phyloP scores from a whole-genome alignment of 2,113 vertebrate genomes.

The Theristicus caerulescens region DNA sequence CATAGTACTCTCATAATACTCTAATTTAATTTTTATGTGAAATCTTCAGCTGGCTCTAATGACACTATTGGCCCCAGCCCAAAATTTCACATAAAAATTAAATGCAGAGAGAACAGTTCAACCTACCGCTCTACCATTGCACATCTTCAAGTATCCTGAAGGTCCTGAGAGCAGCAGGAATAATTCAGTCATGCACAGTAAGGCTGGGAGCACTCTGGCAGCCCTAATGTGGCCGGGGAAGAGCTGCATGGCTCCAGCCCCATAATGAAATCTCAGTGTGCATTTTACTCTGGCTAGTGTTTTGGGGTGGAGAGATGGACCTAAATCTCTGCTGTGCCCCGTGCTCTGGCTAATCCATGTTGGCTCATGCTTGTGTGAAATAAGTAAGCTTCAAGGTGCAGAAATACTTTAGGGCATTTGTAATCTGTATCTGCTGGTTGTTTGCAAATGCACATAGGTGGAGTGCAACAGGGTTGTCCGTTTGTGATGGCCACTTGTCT shows the following conservation, averaged over 20 bases:
- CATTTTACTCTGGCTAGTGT: background rate
- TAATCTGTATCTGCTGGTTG: background rate
- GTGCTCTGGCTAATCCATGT: background rate
- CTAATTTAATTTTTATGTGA: background rate
- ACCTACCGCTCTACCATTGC: background rate
- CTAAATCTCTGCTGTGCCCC: background rate
- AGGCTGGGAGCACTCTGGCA: background rate
- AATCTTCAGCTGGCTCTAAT: background rate
- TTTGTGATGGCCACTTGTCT: accelerated
- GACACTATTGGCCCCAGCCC: background rate
- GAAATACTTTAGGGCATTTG: background rate
- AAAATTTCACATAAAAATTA: background rate
- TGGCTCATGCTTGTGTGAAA: background rate
- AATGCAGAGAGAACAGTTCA: background rate
- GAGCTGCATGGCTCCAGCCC: accelerated
- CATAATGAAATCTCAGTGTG: background rate
- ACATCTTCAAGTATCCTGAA: background rate
- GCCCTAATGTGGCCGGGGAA: background rate
- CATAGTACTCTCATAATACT: background rate
- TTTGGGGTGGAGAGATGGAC: background rate
- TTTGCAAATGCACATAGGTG: background rate
- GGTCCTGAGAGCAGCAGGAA: background rate
- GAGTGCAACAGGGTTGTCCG: accelerated
- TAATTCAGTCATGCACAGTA: background rate
- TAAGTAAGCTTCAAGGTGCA: background rate